Evolutionary conservation across 2,113 vertebrate genomes (phyloP), one percentile per base, ranked within the genome.

Genomic region (Chelonoidis abingdonii): DNA sequence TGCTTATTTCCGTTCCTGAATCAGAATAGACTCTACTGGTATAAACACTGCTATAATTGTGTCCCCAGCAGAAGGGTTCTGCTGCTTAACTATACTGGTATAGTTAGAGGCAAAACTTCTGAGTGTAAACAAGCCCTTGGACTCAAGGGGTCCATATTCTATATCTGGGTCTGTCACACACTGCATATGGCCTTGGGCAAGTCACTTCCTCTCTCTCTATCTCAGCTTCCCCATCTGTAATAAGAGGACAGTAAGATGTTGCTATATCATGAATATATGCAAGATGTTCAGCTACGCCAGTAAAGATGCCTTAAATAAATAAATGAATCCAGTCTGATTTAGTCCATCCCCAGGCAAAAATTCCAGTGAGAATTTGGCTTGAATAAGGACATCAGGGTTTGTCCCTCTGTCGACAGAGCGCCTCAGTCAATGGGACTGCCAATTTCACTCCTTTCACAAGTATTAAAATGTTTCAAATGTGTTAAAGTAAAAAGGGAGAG

Each of bases 401-500:
- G 65, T 38, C 65, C 65, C 5, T n/a, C 13, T 38, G 24, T 47
- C 12, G 8, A 47, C 13, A 78, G 41, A 78, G 5, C 12, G 2
- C 75, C 44, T 27, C 44, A 27, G 13, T 47, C 75, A 29, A 16
- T 78, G 41, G 25, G 38, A 47, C 7, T 47, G 22, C 75, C 41
- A 47, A 13, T 41, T 75, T 24, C 12, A 21, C 0, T 0, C 47
- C 7, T 54, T 56, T 75, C 56, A 44, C 8, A 4, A 13, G n/a
- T 22, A 52, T 41, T 38, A 44, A 80, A 89, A 56, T 0, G 1
- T 29, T 54, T 41, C 8, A n/a, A 83, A 83, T 9, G 25, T 38
- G 56, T 83, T 80, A 35, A 83, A 92, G 44, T 91, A 62, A 65
- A 41, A 22, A 14, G 89, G 17, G 31, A 49, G 8, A 47, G 27